phyloP scores from a whole-genome alignment of 2,888 invertebrate species.

The Drosophila lacicola region DNA sequence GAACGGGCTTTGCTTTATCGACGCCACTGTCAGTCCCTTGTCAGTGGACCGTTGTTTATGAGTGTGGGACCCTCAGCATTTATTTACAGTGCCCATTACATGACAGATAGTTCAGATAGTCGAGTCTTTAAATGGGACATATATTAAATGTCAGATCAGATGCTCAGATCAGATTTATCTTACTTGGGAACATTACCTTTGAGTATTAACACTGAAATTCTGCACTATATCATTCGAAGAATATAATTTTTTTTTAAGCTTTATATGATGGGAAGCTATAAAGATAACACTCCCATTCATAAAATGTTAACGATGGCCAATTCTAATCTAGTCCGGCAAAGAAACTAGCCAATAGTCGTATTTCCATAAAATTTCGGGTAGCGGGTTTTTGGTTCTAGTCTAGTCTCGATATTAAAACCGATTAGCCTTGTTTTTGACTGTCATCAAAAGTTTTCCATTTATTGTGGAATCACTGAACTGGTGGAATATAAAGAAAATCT shows the following conservation, averaged over 20 bases:
- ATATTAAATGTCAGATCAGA: not conserved
- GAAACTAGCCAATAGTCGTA: not conserved
- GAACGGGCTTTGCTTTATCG: constrained; percentile 62
- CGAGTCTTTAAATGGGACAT: constrained; percentile 20
- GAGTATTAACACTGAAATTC: not conserved
- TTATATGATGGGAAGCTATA: constrained; percentile 37
- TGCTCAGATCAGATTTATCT: not conserved
- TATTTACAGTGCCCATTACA: constrained; percentile 30
- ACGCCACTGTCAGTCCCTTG: constrained; percentile 64
- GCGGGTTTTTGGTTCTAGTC: not conserved
- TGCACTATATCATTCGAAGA: not conserved
- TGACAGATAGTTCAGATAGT: constrained; percentile 48
- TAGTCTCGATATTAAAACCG: too few relatives aligned
- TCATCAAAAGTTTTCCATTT: too few relatives aligned
- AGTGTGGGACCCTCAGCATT: constrained; percentile 29
- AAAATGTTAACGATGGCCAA: constrained; percentile 4
- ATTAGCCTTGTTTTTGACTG: too few relatives aligned
- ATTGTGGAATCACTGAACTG: too few relatives aligned
- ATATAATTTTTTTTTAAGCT: not conserved
- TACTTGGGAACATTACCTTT: not conserved
- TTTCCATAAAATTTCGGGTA: not conserved
- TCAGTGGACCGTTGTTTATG: constrained; percentile 72
- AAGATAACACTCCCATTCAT: constrained; percentile 60
- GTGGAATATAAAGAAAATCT: too few relatives aligned
- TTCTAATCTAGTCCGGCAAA: constrained; percentile 7